Conservation (phyloP, 1,140 invertebrate species). For the Heliconius eleuchia region DNA sequence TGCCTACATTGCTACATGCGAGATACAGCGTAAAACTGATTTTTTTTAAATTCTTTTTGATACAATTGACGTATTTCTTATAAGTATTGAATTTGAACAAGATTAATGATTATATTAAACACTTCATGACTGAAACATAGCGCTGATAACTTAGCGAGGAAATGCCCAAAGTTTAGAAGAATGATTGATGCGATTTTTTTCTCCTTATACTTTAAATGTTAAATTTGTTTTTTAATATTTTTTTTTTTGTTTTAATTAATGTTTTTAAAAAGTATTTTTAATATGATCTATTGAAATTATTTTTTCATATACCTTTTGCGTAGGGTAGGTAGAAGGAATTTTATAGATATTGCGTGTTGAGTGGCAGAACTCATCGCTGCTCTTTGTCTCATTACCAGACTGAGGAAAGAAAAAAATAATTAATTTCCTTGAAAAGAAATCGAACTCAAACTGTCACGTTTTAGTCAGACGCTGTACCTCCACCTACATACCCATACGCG, state of each 20-base stretch:
- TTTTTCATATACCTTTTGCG: no score
- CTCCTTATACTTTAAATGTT: background rate
- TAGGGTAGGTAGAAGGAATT: background rate
- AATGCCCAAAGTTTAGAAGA: constrained; percentile 25
- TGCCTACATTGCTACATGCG: no score
- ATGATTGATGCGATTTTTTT: constrained; percentile 36
- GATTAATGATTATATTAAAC: constrained; percentile 44
- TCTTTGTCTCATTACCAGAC: no score
- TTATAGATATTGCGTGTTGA: background rate
- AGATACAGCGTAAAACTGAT: no score
- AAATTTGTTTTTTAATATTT: no score
- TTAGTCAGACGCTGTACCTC: background rate
- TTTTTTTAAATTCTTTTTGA: background rate
- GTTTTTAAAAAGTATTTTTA: no score
- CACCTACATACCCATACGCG: background rate
- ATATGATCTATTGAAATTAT: no score
- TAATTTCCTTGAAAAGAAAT: background rate
- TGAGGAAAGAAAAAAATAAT: background rate
- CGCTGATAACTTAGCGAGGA: constrained; percentile 42
- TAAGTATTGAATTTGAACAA: constrained; percentile 13
- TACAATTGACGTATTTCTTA: background rate
- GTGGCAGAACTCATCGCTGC: background rate
- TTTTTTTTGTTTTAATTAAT: no score
- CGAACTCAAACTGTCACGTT: background rate
- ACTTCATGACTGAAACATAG: constrained; percentile 41